Evolutionary conservation across 2,888 invertebrate genomes (phyloP).

Genomic region (Drosophila nr. fundita): DNA sequence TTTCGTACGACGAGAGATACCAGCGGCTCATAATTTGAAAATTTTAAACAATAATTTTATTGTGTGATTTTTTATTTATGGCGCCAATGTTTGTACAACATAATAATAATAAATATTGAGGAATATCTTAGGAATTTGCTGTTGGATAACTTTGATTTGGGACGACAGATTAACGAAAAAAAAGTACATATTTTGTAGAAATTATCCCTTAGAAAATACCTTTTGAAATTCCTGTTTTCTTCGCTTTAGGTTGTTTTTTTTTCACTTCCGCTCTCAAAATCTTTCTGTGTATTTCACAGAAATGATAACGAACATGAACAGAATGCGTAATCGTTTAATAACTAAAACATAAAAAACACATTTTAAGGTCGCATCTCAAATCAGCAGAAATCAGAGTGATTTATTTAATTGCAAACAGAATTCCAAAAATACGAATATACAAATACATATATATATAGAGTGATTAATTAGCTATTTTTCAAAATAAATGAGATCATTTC

Average conservation of each 20-base stretch:
- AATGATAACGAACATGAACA: neutral
- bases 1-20: slow-evolving; percentile 5
- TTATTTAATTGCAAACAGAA: neutral
- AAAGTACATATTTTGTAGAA: slow-evolving; percentile 5
- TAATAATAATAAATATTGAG: slow-evolving; percentile 15
- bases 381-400: slow-evolving; percentile 4
- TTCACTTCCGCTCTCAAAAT: neutral
- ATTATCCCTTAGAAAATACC: slow-evolving; percentile 1
- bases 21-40: slow-evolving; percentile 18
- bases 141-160: neutral
- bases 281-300: neutral
- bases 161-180: neutral
- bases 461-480: slow-evolving; percentile 38
- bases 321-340: too few relatives aligned
- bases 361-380: slow-evolving; percentile 28
- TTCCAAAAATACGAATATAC: neutral
- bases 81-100: slow-evolving; percentile 11
- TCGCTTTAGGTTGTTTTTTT: neutral
- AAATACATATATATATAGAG: slow-evolving; percentile 13
- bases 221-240: neutral
- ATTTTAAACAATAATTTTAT: slow-evolving; percentile 18
- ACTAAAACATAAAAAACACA: slow-evolving; percentile 27
- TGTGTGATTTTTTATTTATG: slow-evolving; percentile 22
- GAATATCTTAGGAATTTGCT: slow-evolving; percentile 15
- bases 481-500: slow-evolving; percentile 50